Evolutionary conservation across 2,113 vertebrate genomes (phyloP), one percentile per base, ranked within the genome.

Genomic region (Sinocyclocheilus grahami): DNA sequence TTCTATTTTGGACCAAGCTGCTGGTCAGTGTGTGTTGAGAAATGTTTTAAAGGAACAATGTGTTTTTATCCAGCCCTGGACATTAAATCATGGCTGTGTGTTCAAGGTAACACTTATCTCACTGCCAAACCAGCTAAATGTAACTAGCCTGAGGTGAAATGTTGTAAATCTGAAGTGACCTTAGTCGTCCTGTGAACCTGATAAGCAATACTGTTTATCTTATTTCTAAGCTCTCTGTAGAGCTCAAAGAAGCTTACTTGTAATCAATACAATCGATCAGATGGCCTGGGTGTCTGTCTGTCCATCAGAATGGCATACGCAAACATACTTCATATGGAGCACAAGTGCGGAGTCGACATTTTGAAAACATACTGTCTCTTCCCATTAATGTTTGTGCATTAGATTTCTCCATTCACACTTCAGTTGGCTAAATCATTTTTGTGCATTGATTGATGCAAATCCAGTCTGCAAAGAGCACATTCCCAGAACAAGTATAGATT

Each of bases 181-280:
- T 92, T 93, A 67, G 89, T 87, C 84, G 90, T 91, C 90, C 89
- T 89, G 89, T 92, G 58, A 87, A 33, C 81, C 91, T 92, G 92
- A 92, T 93, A 91, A 93, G 91, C 91, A 89, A 22, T 92, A 92
- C 87, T 90, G 16, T 92, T 85, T 90, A 89, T 93, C 92, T 93
- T 90, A 93, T 91, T 91, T 90, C 87, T 86, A 84, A 39, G 84
- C 79, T 92, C 90, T 62, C 92, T 88, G 85, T 80, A 89, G 89
- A 89, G 87, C 87, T 89, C 88, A 89, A 86, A 90, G 90, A 85
- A 89, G 89, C 89, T 91, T 89, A 85, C 87, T 84, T 72, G 81
- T 90, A 93, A 94, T 94, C 93, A 91, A 92, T 94, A 92, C 89
- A 88, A 76, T 91, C 92, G 91, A 93, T 92, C 91, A 92, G 86